Evolutionary conservation across 2,888 invertebrate genomes (phyloP).

Genomic region (Sinelater perroti): DNA sequence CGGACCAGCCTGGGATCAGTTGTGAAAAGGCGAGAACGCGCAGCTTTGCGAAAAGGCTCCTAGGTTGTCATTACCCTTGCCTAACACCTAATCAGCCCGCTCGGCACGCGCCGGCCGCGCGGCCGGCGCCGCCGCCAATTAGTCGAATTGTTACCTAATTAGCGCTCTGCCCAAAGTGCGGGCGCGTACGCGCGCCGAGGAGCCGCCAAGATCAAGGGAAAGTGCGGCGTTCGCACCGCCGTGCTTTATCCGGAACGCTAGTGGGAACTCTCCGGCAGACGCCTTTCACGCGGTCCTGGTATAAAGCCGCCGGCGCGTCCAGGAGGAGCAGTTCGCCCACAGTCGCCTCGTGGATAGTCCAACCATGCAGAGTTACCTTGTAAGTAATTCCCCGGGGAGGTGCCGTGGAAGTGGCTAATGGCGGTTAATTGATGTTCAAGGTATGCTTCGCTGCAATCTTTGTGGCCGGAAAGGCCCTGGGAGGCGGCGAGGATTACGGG

Average conservation of each 20-base stretch:
- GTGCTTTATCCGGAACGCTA: conserved; percentile 31
- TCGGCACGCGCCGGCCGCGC: too few relatives aligned
- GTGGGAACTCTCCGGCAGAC: conserved; percentile 38
- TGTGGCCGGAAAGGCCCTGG: conserved; percentile 51
- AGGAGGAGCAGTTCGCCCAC: conserved; percentile 45
- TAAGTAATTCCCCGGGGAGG: conserved; percentile 48
- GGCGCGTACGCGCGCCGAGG: conserved; percentile 4
- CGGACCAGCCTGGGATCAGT: too few relatives aligned
- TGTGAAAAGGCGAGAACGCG: too few relatives aligned
- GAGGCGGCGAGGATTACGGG: conserved; percentile 44
- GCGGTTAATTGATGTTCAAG: conserved; percentile 41
- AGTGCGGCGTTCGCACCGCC: conserved; percentile 34
- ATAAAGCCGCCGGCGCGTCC: conserved; percentile 47
- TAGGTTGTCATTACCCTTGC: conserved; percentile 6
- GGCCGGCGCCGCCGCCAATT: too few relatives aligned
- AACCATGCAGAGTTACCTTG: conserved; percentile 51
- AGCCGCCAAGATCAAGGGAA: conserved; percentile 43
- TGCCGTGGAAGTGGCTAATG: too few relatives aligned
- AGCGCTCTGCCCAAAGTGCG: background rate
- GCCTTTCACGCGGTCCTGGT: conserved; percentile 51
- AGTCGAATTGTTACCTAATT: background rate
- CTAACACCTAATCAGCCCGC: background rate
- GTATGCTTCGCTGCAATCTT: conserved; percentile 54
- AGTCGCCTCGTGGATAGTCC: conserved; percentile 19
- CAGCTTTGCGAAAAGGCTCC: too few relatives aligned